These are phyloP conservation scores for Pachyramphus minor DNA, from an alignment of 2,113 vertebrate genomes.

Conservation along the genomic window DNA sequence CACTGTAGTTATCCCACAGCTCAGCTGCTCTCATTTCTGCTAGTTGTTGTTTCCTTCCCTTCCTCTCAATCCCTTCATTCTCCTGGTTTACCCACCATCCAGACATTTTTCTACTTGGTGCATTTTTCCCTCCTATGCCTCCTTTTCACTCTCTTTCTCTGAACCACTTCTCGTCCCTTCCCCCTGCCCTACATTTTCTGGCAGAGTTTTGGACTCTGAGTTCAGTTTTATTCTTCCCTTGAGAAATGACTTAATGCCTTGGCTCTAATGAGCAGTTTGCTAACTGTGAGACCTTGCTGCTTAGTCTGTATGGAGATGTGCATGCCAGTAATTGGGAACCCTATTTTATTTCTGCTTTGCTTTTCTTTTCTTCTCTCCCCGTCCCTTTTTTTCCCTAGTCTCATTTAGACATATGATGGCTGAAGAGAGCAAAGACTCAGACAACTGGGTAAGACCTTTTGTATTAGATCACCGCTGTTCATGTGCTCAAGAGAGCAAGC, in stretches of 20 bases:
- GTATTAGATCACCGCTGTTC: not conserved
- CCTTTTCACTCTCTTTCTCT: not conserved
- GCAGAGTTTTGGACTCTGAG: conserved; percentile 51
- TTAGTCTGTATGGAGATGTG: conserved; percentile 52
- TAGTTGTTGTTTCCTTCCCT: not conserved
- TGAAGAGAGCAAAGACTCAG: not conserved
- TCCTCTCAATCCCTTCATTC: not conserved
- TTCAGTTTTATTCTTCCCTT: conserved; percentile 63
- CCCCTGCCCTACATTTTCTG: conserved; percentile 44
- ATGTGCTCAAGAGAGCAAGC: not conserved
- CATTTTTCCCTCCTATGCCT: not conserved
- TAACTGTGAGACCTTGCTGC: conserved; percentile 41
- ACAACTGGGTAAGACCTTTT: not conserved
- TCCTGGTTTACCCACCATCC: not conserved
- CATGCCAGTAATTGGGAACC: conserved; percentile 39
- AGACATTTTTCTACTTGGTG: not conserved
- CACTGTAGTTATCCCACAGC: not conserved
- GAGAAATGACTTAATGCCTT: conserved; percentile 75
- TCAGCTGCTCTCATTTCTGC: not conserved
- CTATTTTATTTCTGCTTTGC: conserved; percentile 47
- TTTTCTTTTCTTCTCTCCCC: not conserved
- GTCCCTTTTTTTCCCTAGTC: not conserved
- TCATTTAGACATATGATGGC: not conserved
- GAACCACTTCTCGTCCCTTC: not conserved
- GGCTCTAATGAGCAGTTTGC: conserved; percentile 60